Percentiles rank a stretch among this genome's conserved stretches.
Evolutionary conservation across 1,140 invertebrate species (phyloP).

Genomic region (Eriocheir sinensis): DNA sequence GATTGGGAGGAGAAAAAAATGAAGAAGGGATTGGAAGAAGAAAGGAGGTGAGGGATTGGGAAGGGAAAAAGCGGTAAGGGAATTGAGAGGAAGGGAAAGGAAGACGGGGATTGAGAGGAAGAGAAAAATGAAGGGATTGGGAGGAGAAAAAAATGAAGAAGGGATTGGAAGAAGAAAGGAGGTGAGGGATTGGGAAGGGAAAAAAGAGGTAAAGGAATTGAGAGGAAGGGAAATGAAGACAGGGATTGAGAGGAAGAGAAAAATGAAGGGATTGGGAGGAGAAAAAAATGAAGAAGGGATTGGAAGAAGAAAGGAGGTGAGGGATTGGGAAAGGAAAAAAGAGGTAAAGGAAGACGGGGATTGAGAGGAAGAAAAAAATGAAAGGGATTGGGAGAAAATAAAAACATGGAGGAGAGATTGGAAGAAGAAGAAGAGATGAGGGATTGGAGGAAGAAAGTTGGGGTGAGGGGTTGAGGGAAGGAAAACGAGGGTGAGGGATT

Average conservation of each 20-base stretch:
- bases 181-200: not conserved
- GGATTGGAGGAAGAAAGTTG: too few species aligned
- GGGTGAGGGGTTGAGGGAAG: not conserved
- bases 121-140: not conserved
- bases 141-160: too few species aligned
- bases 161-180: not conserved
- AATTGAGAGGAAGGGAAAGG: not conserved
- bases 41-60: not conserved
- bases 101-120: not conserved
- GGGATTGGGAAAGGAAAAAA: not conserved
- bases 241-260: not conserved
- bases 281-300: not conserved
- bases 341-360: not conserved
- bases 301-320: not conserved
- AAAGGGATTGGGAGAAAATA: not conserved
- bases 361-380: not conserved
- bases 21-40: not conserved
- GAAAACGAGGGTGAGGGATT: too few species aligned
- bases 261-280: not conserved
- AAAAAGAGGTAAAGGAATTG: not conserved
- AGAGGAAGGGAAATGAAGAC: not conserved
- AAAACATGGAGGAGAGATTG: not conserved
- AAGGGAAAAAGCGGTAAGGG: not conserved
- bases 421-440: not conserved
- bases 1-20: not conserved